phyloP scores from a whole-genome alignment of 2,797 vertebrate species.

The Acanthis flammea region DNA sequence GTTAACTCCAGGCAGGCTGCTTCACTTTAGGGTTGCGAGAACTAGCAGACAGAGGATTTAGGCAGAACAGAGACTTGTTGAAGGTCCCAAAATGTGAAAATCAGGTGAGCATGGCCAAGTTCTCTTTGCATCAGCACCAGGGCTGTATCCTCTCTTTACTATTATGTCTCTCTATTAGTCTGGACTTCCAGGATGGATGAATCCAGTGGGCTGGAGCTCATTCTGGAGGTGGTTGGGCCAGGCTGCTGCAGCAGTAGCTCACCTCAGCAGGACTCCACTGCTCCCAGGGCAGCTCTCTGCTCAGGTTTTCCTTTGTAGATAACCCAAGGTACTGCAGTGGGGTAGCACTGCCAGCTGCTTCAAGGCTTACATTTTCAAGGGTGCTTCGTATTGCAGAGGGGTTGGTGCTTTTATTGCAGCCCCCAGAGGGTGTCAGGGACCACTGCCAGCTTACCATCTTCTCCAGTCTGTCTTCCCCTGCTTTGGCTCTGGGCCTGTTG shows the following conservation, averaged over 20 bases:
- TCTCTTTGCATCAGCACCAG: not conserved
- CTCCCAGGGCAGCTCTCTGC: not conserved
- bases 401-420: not conserved
- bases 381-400: not conserved
- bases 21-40: not conserved
- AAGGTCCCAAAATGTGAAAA: not conserved
- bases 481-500: not conserved
- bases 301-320: not conserved
- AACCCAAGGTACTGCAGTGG: not conserved
- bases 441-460: not conserved
- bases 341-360: not conserved
- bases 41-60: not conserved
- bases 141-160: not conserved
- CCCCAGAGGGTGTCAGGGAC: not conserved
- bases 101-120: not conserved
- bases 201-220: not conserved
- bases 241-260: not conserved
- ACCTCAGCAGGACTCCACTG: not conserved
- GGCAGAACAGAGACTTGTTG: not conserved
- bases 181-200: not conserved
- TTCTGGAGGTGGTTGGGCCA: not conserved
- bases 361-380: not conserved
- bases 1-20: not conserved
- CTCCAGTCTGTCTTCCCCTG: not conserved
- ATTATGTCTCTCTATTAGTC: rapidly evolving